Evolutionary conservation across 2,113 vertebrate species (phyloP).

Genomic region (Dunckerocampus dactyliophorus): DNA sequence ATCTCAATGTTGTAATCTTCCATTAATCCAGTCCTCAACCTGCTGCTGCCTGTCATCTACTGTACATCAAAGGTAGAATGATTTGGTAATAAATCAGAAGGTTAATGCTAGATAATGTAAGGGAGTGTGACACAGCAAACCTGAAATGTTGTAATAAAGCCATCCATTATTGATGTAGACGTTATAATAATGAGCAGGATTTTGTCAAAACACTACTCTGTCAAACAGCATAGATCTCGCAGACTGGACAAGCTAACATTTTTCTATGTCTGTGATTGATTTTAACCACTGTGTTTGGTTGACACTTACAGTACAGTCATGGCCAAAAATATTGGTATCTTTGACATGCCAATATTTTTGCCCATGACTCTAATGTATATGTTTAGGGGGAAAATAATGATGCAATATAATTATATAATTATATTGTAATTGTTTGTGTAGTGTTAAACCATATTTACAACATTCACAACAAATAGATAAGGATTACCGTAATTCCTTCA

Average conservation of each 20-base stretch:
- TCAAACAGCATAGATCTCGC: slow-evolving; percentile 27
- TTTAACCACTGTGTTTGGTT: not conserved
- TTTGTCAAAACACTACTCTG: not conserved
- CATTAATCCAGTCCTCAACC: slow-evolving; percentile 5
- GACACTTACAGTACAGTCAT: too few species aligned
- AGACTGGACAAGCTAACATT: slow-evolving; percentile 23
- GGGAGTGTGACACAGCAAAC: slow-evolving; percentile 14
- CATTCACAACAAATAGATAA: not conserved
- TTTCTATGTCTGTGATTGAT: not conserved
- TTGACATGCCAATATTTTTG: too few species aligned
- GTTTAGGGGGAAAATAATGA: too few species aligned
- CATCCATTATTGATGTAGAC: too few species aligned
- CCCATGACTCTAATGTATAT: too few species aligned
- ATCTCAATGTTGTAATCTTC: slow-evolving; percentile 11
- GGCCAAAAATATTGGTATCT: too few species aligned
- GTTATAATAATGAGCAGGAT: slow-evolving; percentile 20
- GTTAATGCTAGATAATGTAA: slow-evolving; percentile 27
- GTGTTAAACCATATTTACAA: not conserved
- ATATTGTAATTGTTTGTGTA: too few species aligned
- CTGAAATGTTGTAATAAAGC: too few species aligned
- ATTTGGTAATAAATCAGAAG: slow-evolving; percentile 37
- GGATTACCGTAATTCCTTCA: slow-evolving; percentile 27
- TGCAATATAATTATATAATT: too few species aligned
- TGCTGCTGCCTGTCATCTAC: slow-evolving; percentile 11
- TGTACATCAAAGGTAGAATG: slow-evolving; percentile 24